Percentiles rank a stretch among this genome's conserved stretches.
Conservation (phyloP, 2,888 invertebrate genomes). For the Andrena praecox region DNA sequence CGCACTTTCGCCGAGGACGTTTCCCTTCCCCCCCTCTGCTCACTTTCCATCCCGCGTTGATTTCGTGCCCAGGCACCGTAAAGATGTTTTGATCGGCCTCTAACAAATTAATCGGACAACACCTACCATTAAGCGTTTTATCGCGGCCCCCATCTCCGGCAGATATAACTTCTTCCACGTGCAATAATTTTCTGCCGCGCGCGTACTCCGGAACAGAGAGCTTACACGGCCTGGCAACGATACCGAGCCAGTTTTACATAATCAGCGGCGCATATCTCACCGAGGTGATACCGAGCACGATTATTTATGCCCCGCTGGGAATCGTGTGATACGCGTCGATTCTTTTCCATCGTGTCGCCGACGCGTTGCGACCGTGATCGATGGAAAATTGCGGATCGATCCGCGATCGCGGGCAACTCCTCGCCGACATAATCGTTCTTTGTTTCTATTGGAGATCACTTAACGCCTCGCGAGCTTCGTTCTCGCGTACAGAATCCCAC, state of each 20-base stretch:
- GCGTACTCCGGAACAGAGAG: slow-evolving; percentile 37
- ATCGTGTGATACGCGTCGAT: slow-evolving; percentile 14
- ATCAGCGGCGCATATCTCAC: slow-evolving; percentile 50
- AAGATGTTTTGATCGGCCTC: slow-evolving; percentile 45
- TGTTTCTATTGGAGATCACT: too few relatives aligned
- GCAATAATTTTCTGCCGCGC: slow-evolving; percentile 43
- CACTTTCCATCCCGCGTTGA: slow-evolving; percentile 37
- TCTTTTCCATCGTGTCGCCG: slow-evolving; percentile 9
- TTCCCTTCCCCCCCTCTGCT: slow-evolving; percentile 7
- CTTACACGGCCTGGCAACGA: slow-evolving; percentile 40
- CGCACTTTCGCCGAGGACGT: slow-evolving; percentile 40
- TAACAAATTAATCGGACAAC: slow-evolving; percentile 56
- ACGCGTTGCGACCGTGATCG: slow-evolving; percentile 6
- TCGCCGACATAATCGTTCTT: neutral
- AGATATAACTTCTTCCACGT: slow-evolving; percentile 31
- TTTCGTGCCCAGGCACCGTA: slow-evolving; percentile 49
- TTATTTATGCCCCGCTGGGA: slow-evolving; percentile 10
- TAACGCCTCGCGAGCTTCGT: too few relatives aligned
- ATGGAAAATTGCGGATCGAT: neutral
- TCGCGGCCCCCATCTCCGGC: slow-evolving; percentile 33
- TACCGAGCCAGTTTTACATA: slow-evolving; percentile 46
- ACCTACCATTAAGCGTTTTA: slow-evolving; percentile 28
- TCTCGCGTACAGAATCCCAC: too few relatives aligned
- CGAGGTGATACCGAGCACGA: slow-evolving; percentile 16
- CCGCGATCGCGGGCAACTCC: neutral